These are phyloP conservation scores for Pogonocichla stellata DNA, from an alignment of 2,113 vertebrate genomes.

Conservation along the genomic window DNA sequence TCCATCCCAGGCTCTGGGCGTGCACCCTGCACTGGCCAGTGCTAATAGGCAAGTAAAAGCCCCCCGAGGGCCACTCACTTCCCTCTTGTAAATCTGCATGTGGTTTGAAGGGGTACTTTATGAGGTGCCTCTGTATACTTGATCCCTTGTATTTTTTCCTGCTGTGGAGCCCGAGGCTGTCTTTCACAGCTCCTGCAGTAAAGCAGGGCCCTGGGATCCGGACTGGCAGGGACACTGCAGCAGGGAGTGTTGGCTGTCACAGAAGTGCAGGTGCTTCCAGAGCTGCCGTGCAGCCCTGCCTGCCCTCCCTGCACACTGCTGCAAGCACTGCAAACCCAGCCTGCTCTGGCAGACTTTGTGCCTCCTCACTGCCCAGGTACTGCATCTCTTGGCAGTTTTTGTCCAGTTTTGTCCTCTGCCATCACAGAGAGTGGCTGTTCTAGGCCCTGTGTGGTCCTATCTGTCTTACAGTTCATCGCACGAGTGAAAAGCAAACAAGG, in stretches of 20 bases:
- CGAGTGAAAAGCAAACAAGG: not conserved
- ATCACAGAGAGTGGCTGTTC: not conserved
- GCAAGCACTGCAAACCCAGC: not conserved
- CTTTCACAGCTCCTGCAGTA: conserved; percentile 45
- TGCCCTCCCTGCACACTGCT: not conserved
- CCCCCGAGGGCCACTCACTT: conserved; percentile 34
- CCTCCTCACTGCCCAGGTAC: not conserved
- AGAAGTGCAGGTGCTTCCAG: conserved; percentile 4
- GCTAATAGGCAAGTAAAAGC: conserved; percentile 30
- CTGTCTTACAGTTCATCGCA: not conserved
- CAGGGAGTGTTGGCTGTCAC: not conserved
- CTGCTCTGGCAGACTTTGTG: not conserved
- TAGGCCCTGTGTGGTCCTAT: not conserved
- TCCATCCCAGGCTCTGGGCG: not conserved
- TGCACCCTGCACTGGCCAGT: not conserved
- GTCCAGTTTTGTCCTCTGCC: not conserved
- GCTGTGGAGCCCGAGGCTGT: conserved; percentile 27
- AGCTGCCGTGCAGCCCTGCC: not conserved
- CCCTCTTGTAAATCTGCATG: conserved; percentile 47
- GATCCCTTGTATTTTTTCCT: conserved; percentile 42
- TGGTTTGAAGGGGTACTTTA: conserved; percentile 54
- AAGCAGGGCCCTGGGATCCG: conserved; percentile 5
- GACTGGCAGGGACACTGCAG: not conserved
- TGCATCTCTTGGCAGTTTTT: not conserved
- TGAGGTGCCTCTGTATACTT: conserved; percentile 52